phyloP scores from a whole-genome alignment of 2,888 invertebrate genomes.

The Cheilosia urbana region DNA sequence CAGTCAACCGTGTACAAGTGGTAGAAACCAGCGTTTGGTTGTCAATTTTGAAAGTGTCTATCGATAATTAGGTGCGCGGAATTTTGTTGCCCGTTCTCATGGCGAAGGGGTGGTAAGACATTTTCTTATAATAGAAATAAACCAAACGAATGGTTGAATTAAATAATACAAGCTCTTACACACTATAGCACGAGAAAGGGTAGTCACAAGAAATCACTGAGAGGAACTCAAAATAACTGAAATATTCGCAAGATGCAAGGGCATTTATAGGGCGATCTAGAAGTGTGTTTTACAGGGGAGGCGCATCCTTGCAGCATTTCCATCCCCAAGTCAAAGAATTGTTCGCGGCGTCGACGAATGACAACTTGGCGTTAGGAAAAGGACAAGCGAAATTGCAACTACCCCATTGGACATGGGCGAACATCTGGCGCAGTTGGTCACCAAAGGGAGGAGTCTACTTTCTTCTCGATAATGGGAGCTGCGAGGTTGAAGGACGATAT shows the following conservation, averaged over 20 bases:
- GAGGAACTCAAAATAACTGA: conserved; percentile 46
- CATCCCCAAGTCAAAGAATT: not conserved
- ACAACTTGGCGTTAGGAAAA: not conserved
- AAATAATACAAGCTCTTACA: not conserved
- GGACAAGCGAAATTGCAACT: conserved; percentile 26
- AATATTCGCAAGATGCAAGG: not conserved
- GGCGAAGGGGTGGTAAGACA: conserved; percentile 1
- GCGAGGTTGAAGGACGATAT: not conserved
- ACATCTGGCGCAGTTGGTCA: not conserved
- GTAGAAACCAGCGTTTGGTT: conserved; percentile 25
- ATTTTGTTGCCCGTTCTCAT: not conserved
- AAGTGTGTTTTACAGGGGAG: not conserved
- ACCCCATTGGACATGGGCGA: conserved; percentile 38
- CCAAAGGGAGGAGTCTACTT: conserved; percentile 25
- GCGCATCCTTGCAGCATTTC: not conserved
- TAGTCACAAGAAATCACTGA: conserved; percentile 21
- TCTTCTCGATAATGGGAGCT: not conserved
- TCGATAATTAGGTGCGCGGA: conserved; percentile 3
- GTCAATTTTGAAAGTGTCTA: conserved; percentile 55
- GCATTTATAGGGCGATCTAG: conserved; percentile 50
- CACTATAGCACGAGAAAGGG: not conserved
- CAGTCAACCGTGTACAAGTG: conserved; percentile 31
- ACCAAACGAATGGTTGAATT: not conserved
- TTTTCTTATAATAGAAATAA: no score
- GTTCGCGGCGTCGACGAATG: not conserved